Evolutionary conservation across 2,797 vertebrate species (phyloP).

Genomic region (Cossypha niveicapilla): DNA sequence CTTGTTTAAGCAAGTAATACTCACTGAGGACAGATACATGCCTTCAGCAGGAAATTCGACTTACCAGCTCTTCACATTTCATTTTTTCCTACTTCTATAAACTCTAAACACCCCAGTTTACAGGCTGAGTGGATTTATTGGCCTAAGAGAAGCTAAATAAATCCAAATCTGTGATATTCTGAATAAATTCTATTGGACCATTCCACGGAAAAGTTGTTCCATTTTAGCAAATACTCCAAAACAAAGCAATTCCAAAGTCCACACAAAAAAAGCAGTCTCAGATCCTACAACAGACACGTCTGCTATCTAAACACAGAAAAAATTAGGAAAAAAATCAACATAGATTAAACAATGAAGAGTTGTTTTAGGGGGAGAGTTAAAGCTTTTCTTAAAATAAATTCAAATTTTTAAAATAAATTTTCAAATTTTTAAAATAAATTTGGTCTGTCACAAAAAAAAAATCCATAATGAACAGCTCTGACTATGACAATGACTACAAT

Average conservation of each 20-base stretch:
- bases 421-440: not conserved
- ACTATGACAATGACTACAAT: too few relatives aligned
- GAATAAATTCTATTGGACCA: not conserved
- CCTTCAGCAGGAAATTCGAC: not conserved
- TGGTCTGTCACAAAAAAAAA: not conserved
- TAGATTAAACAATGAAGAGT: not conserved
- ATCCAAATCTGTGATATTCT: not conserved
- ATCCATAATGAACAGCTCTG: not conserved
- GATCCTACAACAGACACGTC: not conserved
- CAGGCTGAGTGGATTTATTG: not conserved
- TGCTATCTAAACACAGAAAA: not conserved
- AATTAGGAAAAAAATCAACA: not conserved
- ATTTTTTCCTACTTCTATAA: not conserved
- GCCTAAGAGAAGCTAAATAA: not conserved
- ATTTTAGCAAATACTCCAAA: not conserved
- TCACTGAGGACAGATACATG: not conserved
- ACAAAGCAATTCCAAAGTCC: not conserved
- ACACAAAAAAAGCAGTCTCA: not conserved
- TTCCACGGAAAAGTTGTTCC: not conserved
- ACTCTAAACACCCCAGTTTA: not conserved
- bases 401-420: too few relatives aligned
- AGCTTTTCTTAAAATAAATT: not conserved
- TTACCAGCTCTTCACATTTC: not conserved
- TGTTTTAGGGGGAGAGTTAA: accelerated
- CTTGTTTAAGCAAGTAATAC: slow-evolving; percentile 59